phyloP scores from a whole-genome alignment of 2,888 invertebrate species.

The Incurvaria masculella region DNA sequence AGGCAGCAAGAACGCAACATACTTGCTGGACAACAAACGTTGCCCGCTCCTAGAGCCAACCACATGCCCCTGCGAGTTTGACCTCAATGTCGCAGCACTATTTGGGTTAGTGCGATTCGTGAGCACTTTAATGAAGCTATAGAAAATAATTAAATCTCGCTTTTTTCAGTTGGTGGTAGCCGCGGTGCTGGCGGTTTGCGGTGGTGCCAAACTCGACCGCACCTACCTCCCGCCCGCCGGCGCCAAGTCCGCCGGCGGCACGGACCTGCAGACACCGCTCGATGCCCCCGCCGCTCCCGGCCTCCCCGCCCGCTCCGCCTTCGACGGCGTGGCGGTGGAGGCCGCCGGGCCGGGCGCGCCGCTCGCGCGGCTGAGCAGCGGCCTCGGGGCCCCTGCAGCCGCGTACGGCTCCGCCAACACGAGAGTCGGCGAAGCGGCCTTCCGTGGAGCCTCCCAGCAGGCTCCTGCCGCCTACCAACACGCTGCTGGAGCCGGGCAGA shows the following conservation, averaged over 20 bases:
- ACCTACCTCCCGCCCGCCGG: constrained; percentile 36
- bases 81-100: no score
- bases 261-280: constrained; percentile 27
- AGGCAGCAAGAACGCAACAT: no score
- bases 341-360: constrained; percentile 33
- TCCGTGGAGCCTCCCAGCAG: constrained; percentile 20
- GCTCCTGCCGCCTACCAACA: background rate
- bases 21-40: no score
- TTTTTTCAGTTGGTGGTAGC: constrained; percentile 31
- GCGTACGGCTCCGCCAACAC: constrained; percentile 41
- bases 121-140: no score
- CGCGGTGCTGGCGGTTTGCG: constrained; percentile 37
- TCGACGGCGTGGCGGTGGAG: constrained; percentile 44
- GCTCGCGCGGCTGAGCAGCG: constrained; percentile 21
- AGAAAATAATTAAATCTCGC: no score
- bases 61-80: no score
- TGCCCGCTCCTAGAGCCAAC: no score
- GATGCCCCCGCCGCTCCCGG: background rate
- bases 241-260: constrained; percentile 36
- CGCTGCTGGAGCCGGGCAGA: no score
- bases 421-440: constrained; percentile 46
- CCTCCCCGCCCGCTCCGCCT: constrained; percentile 38
- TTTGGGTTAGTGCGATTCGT: no score
- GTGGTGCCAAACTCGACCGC: constrained; percentile 37
- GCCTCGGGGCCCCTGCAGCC: constrained; percentile 33